Conservation (phyloP, 2,888 invertebrate genomes). For the Alloscopus bannaensis region DNA sequence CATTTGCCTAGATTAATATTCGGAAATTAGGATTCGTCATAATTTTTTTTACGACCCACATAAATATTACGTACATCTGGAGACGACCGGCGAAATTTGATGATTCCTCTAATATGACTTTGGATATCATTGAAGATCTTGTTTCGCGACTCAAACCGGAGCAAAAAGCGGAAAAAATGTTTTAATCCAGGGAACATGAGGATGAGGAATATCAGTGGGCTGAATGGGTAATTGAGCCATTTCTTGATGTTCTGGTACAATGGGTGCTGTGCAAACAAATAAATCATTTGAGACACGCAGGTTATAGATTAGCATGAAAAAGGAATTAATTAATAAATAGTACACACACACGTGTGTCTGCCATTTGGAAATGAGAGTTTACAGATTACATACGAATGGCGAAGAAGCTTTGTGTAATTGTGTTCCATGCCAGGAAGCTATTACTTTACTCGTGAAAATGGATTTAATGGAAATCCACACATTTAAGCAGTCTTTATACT, state of each 20-base stretch:
- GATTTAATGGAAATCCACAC: conserved; percentile 21
- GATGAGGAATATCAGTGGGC: conserved; percentile 70
- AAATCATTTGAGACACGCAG: no score
- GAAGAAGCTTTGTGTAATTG: no score
- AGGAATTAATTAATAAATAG: no score
- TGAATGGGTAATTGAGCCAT: conserved; percentile 72
- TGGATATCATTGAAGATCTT: conserved; percentile 71
- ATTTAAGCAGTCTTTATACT: not conserved
- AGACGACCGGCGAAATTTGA: conserved; percentile 57
- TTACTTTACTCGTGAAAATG: conserved; percentile 27
- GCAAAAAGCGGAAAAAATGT: conserved; percentile 69
- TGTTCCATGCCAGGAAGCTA: conserved; percentile 27
- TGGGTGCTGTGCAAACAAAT: conserved; percentile 70
- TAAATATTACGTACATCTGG: conserved; percentile 59
- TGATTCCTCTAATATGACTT: conserved; percentile 68
- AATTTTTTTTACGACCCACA: not conserved
- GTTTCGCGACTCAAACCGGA: conserved; percentile 70
- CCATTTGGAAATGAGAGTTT: conserved; percentile 20
- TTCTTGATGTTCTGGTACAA: conserved; percentile 71
- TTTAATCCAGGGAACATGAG: conserved; percentile 73
- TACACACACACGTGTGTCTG: not conserved
- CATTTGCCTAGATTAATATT: conserved; percentile 40
- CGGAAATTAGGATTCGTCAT: not conserved
- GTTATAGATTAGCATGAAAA: no score
- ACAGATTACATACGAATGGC: no score